Conservation (phyloP, 2,113 vertebrate species). For the Salvator merianae region DNA sequence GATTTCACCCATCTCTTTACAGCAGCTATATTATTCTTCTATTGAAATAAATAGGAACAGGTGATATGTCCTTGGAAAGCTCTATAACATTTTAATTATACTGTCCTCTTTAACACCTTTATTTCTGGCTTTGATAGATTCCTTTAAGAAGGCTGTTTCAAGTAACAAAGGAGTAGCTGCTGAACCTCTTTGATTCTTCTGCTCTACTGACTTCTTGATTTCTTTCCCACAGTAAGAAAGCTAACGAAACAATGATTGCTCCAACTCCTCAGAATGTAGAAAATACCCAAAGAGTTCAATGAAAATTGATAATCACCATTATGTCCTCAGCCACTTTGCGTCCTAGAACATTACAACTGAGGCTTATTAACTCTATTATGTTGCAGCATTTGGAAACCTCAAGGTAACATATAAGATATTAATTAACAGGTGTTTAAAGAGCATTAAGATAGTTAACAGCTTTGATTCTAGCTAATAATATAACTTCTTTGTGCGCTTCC, state of each 20-base stretch:
- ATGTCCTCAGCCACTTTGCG: constrained; percentile 69
- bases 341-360: constrained; percentile 69
- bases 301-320: constrained; percentile 75
- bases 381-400: constrained; percentile 44
- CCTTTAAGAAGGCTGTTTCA: constrained; percentile 51
- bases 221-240: constrained; percentile 80
- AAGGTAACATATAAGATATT: constrained; percentile 15
- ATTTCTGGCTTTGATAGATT: constrained; percentile 39
- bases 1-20: not conserved
- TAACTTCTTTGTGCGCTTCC: constrained; percentile 36
- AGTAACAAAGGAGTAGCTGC: constrained; percentile 69
- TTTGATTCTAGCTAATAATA: constrained; percentile 38
- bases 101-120: not conserved
- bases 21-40: not conserved
- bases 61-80: not conserved
- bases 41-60: not conserved
- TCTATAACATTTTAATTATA: constrained; percentile 48
- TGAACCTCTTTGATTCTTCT: constrained; percentile 79
- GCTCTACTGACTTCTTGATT: constrained; percentile 74
- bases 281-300: constrained; percentile 64
- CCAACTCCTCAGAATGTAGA: constrained; percentile 66
- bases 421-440: not conserved
- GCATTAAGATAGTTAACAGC: constrained; percentile 45
- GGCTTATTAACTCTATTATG: constrained; percentile 47
- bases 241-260: constrained; percentile 61